These are phyloP conservation scores for Xiphophorus hellerii DNA, from an alignment of 2,113 vertebrate species.

Conservation along the genomic window DNA sequence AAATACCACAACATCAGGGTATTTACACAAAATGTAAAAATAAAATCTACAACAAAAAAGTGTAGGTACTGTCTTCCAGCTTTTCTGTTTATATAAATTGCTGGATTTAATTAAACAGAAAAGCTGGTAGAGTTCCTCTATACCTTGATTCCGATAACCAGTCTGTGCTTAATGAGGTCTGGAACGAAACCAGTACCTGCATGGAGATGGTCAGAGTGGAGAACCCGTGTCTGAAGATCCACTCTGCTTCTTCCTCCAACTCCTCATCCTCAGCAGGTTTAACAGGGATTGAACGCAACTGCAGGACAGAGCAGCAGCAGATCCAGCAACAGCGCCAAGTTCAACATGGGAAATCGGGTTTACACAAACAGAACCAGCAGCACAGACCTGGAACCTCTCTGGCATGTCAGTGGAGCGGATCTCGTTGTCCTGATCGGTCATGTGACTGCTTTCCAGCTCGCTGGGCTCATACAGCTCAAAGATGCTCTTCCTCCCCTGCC, in stretches of 20 bases:
- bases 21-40: neutral
- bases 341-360: neutral
- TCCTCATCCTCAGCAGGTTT: conserved; percentile 96
- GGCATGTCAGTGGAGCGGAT: conserved; percentile 97
- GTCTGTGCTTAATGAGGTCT: neutral
- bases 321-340: neutral
- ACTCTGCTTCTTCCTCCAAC: conserved; percentile 97
- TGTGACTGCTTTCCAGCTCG: conserved; percentile 97
- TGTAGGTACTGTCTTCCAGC: neutral
- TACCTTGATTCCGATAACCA: neutral
- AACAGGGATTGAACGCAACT: conserved; percentile 92
- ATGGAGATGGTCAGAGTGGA: conserved; percentile 96
- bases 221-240: conserved; percentile 98
- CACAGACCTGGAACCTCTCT: conserved; percentile 94
- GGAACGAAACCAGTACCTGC: conserved; percentile 82
- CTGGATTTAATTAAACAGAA: neutral
- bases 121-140: neutral
- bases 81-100: too few species aligned
- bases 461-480: conserved; percentile 98
- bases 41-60: neutral
- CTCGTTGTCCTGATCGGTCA: conserved; percentile 98
- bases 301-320: conserved; percentile 4
- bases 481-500: conserved; percentile 94
- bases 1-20: neutral
- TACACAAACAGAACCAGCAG: neutral